Conservation (phyloP, 2,797 vertebrate genomes). For the Lemur catta region DNA sequence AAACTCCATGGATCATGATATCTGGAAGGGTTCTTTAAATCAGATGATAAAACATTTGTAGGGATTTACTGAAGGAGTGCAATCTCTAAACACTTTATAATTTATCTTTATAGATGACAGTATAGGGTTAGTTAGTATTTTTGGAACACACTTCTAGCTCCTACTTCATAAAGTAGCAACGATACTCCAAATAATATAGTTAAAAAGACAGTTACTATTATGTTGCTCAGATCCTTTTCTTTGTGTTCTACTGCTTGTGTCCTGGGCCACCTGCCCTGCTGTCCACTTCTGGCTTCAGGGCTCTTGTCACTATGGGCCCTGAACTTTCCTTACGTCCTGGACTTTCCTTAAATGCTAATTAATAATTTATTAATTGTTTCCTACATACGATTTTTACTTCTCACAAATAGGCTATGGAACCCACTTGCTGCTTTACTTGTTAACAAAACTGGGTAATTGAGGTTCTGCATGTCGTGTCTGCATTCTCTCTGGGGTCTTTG, state of each 20-base stretch:
- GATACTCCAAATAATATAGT: background rate
- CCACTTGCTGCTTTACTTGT: background rate
- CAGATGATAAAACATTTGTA: background rate
- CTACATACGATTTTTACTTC: background rate
- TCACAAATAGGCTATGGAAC: background rate
- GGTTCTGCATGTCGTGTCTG: background rate
- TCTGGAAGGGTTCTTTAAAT: slow-evolving; percentile 27
- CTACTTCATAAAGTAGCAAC: background rate
- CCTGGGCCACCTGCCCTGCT: background rate
- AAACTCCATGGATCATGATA: background rate
- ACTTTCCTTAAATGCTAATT: background rate
- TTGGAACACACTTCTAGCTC: background rate
- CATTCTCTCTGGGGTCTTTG: background rate
- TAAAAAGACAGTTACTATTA: background rate
- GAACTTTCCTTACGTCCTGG: background rate
- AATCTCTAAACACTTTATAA: background rate
- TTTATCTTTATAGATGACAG: background rate
- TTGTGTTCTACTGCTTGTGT: background rate
- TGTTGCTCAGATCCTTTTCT: background rate
- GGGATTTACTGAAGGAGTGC: background rate
- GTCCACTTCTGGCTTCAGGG: background rate
- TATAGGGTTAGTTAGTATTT: background rate
- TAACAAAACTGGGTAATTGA: background rate
- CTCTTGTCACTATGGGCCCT: background rate
- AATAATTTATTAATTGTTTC: background rate